Evolutionary conservation across 1,140 invertebrate genomes (phyloP).

Genomic region (Pachypeltis micranthus): DNA sequence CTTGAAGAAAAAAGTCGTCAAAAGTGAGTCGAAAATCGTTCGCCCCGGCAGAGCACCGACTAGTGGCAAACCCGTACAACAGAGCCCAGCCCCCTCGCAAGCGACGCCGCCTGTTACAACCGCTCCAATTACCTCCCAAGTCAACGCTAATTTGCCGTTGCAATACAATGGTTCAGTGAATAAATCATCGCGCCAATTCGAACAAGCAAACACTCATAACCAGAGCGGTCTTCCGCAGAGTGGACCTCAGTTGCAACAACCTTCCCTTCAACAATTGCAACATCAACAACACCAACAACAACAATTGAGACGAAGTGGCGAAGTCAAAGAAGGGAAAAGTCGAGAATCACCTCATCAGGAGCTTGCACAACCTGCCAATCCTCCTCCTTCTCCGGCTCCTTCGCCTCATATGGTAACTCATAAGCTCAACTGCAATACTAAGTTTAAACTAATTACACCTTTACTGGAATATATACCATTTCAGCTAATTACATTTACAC

Average conservation of each 20-base stretch:
- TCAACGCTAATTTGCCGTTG: too few relatives aligned
- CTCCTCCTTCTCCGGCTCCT: slow-evolving; percentile 16
- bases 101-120: neutral
- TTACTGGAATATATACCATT: too few relatives aligned
- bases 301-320: neutral
- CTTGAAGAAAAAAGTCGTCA: slow-evolving; percentile 22
- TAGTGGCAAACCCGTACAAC: neutral
- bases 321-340: neutral
- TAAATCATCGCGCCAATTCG: too few relatives aligned
- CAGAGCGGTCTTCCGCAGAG: too few relatives aligned
- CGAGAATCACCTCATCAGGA: neutral
- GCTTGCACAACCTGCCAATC: slow-evolving; percentile 10
- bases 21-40: slow-evolving; percentile 19
- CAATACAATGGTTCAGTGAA: too few relatives aligned
- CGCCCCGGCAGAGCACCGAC: slow-evolving; percentile 12
- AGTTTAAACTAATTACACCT: too few relatives aligned
- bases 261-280: too few relatives aligned
- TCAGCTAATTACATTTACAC: too few relatives aligned
- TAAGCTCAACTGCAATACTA: too few relatives aligned
- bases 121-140: neutral
- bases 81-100: neutral
- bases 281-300: too few relatives aligned
- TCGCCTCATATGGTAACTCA: slow-evolving; percentile 11
- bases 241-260: too few relatives aligned
- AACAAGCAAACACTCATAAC: too few relatives aligned